Conservation (phyloP, 2,888 invertebrate genomes). For the Dicranocentrus wangi region DNA sequence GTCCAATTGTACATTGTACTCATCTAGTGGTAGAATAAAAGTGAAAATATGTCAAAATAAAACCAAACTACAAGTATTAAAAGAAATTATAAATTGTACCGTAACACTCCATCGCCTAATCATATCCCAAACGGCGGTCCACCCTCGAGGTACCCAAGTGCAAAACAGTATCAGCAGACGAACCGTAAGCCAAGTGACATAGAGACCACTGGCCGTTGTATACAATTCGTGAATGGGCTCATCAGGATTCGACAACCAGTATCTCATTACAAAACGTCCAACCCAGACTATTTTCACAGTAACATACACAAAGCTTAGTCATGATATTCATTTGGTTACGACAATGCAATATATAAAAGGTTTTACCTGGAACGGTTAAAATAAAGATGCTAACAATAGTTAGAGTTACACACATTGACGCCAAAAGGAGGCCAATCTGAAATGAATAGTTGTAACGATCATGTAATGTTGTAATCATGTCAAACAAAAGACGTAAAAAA, state of each 20-base stretch:
- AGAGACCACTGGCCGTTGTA: constrained; percentile 94
- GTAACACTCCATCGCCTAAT: constrained; percentile 70
- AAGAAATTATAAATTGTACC: constrained; percentile 60
- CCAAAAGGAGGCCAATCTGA: constrained; percentile 79
- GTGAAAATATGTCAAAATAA: constrained; percentile 45
- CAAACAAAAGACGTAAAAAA: not conserved
- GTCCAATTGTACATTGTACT: constrained; percentile 63
- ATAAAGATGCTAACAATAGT: constrained; percentile 89
- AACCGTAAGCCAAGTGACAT: constrained; percentile 94
- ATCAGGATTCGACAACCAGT: constrained; percentile 71
- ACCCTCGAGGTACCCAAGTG: constrained; percentile 91
- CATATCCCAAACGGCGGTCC: constrained; percentile 69
- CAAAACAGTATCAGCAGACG: constrained; percentile 87
- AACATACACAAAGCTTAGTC: too few species aligned
- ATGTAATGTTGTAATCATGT: too few species aligned
- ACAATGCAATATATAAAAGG: too few species aligned
- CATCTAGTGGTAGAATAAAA: constrained; percentile 58
- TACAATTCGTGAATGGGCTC: constrained; percentile 90
- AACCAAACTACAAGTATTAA: constrained; percentile 44
- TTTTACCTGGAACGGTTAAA: constrained; percentile 85
- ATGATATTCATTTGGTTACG: too few species aligned
- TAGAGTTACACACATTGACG: constrained; percentile 87
- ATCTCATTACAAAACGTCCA: constrained; percentile 71
- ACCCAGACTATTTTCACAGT: constrained; percentile 65
- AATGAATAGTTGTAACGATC: too few species aligned